Evolutionary conservation across 2,797 vertebrate species (phyloP).

Genomic region (Microcaecilia unicolor): DNA sequence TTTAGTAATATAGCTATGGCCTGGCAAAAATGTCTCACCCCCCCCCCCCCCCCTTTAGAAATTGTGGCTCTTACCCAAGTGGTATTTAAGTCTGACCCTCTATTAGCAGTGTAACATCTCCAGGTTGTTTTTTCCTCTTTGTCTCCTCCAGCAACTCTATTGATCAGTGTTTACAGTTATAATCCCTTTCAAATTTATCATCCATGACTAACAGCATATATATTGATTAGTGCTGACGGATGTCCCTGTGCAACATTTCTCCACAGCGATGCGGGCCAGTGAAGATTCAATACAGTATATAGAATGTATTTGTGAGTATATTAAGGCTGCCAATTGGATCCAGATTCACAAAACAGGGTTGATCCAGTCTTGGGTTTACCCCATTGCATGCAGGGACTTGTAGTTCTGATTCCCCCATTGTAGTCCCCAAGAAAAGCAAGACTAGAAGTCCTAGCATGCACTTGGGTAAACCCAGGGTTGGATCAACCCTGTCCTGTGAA

Average conservation of each 20-base stretch:
- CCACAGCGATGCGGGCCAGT: constrained; percentile 32
- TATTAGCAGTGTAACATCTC: constrained; percentile 67
- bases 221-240: constrained; percentile 75
- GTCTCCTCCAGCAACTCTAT: constrained; percentile 67
- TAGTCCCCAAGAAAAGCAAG: too few species aligned
- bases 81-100: constrained; percentile 56
- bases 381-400: too few species aligned
- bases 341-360: too few species aligned
- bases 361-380: too few species aligned
- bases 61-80: constrained; percentile 42
- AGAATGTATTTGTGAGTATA: too few species aligned
- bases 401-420: too few species aligned
- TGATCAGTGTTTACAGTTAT: constrained; percentile 78
- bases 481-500: too few species aligned
- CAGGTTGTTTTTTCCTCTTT: constrained; percentile 60
- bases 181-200: constrained; percentile 80
- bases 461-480: too few species aligned
- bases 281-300: constrained; percentile 32
- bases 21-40: constrained; percentile 30
- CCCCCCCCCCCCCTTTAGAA: constrained; percentile 7
- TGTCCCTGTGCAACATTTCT: constrained; percentile 52
- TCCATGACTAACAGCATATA: constrained; percentile 62
- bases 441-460: too few species aligned
- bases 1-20: constrained; percentile 56
- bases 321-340: too few species aligned